Percentiles rank a stretch among this genome's conserved stretches.
These are phyloP conservation scores for Epinotia demarniana DNA, from an alignment of 2,888 invertebrate genomes.

Conservation along the genomic window DNA sequence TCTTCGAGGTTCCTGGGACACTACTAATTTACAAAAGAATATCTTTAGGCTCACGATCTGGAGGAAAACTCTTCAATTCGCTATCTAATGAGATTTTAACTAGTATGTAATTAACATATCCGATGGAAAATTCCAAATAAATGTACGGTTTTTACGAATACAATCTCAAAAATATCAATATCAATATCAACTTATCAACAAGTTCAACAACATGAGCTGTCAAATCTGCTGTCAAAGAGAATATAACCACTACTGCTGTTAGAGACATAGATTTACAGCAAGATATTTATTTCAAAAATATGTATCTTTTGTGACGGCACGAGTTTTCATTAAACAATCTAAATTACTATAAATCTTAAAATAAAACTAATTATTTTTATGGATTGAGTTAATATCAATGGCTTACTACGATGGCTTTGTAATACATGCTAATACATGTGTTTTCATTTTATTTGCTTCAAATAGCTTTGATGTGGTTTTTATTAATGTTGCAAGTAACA, in stretches of 20 bases:
- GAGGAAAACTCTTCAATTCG: neutral
- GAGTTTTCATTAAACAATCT: neutral
- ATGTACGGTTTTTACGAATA: slow-evolving; percentile 1
- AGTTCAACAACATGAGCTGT: neutral
- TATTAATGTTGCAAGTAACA: slow-evolving; percentile 14
- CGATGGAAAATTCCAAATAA: slow-evolving; percentile 9
- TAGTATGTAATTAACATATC: neutral
- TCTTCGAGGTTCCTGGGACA: slow-evolving; percentile 48
- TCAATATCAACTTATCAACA: neutral
- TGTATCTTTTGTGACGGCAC: neutral
- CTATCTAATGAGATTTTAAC: neutral
- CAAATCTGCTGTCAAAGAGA: slow-evolving; percentile 8
- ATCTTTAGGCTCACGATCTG: neutral
- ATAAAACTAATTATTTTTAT: neutral
- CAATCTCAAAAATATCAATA: slow-evolving; percentile 6
- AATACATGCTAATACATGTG: neutral
- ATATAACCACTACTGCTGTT: too few relatives aligned
- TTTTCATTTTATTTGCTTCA: neutral
- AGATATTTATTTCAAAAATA: neutral
- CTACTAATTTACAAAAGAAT: slow-evolving; percentile 2
- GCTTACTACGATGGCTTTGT: too few relatives aligned
- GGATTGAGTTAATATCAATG: neutral
- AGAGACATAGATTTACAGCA: neutral
- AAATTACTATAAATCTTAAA: neutral
- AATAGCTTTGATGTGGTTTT: slow-evolving; percentile 11